Base-by-base conservation (phyloP, 35 echinoderm and acorn worm genomes). In the Ophioderma brevispina region DNA sequence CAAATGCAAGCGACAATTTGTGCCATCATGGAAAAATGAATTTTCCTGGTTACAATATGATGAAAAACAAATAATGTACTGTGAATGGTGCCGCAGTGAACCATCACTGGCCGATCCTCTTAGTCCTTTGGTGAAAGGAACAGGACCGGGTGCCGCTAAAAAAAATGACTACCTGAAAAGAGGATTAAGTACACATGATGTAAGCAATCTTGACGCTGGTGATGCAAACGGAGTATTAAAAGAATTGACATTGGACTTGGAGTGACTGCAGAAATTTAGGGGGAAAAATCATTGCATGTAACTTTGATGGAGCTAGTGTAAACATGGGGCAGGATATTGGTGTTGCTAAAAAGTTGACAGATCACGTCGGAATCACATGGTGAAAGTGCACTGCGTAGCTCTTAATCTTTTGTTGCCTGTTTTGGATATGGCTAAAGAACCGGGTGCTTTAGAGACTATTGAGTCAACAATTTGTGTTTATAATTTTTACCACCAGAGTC, bases 351-450 rank as follows among this genome's bases (percentile, higher is more conserved):
- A 31, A 31, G 33, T 76, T 76, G 2, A 89, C 36, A 89, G 70
- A 81, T 76, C 59, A n/a, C 3, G 5, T 28, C 6, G 25, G 33
- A 76, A 35, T 76, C 33, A 10, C 33, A 76, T 31, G n/a, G 33
- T 76, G n/a, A 76, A 76, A 46, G 41, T 46, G 17, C 75, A 31
- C 33, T 76, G 33, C 77, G 87, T 89, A 30, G 77, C 87, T 30
- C 87, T 81, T 55, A 80, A 81, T 36, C 32, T 89, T 15, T 77
- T 81, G 39, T 39, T 89, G 17, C 77, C 77, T 30, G 75, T 76
- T 4, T 76, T 76, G n/a, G n/a, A 76, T 76, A 46, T 46, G 41
- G 41, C 41, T 4, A 46, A 46, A 17, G 41, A 17, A 17, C 41
- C 4, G 17, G 41, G 17, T 30, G 59, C n/a, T 30, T 70, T 70